Conservation (phyloP, 2,797 vertebrate genomes). For the Silurus aristotelis region DNA sequence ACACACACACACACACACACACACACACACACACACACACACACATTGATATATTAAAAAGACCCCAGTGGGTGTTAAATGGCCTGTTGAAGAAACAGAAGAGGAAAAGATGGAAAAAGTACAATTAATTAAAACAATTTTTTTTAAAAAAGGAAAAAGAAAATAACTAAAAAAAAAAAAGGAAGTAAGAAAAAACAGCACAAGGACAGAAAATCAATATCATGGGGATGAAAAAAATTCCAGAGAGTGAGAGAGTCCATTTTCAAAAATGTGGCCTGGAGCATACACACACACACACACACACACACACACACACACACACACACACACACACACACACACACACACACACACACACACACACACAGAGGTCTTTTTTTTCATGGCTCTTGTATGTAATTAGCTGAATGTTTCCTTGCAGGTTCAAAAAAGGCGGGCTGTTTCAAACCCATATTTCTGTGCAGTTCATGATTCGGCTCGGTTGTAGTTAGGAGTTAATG, state of each 20-base stretch:
- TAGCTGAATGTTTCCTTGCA: not conserved
- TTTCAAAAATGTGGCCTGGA: conserved; percentile 2
- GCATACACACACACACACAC: not conserved
- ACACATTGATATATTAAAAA: no score
- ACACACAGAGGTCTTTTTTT: not conserved
- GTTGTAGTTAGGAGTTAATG: not conserved
- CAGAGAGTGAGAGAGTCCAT: not conserved
- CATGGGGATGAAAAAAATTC: not conserved
- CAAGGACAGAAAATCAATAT: conserved; percentile 14
- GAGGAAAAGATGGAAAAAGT: not conserved
- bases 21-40: no score
- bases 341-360: not conserved
- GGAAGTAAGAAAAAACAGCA: not conserved
- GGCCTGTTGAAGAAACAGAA: not conserved
- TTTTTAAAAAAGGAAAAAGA: not conserved
- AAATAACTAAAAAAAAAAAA: not conserved
- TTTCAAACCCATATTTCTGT: not conserved
- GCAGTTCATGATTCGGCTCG: not conserved
- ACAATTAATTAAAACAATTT: no score
- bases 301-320: not conserved
- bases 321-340: not conserved
- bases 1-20: no score
- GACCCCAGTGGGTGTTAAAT: not conserved
- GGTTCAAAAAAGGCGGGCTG: not conserved
- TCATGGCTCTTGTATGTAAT: not conserved